These are phyloP conservation scores for Virgularia gustaviana DNA, from an alignment of 92 coral and sea anemone species.

Conservation along the genomic window DNA sequence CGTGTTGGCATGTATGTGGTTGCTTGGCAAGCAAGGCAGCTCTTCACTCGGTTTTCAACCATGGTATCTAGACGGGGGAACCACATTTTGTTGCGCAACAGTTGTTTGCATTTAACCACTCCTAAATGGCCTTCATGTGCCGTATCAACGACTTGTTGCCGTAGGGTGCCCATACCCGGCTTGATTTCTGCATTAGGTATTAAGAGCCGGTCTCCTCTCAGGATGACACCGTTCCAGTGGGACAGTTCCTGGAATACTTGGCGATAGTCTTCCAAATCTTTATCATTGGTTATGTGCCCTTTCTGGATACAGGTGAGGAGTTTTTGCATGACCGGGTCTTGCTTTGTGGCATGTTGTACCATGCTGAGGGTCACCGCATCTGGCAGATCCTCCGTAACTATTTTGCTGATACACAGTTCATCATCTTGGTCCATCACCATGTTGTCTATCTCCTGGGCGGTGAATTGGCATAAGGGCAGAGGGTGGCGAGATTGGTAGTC, in stretches of 20 bases:
- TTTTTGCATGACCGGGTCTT: constrained; percentile 8
- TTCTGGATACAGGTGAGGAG: constrained; percentile 13
- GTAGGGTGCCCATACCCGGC: not conserved
- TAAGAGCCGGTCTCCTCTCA: constrained; percentile 15
- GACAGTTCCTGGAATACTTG: constrained; percentile 23
- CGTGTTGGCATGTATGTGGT: too few relatives aligned
- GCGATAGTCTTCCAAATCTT: constrained; percentile 6
- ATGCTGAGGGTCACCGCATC: constrained; percentile 18
- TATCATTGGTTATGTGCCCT: constrained; percentile 12
- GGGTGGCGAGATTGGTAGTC: too few relatives aligned
- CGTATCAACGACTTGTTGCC: constrained; percentile 29
- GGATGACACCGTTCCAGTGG: constrained; percentile 8
- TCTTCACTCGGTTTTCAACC: not conserved
- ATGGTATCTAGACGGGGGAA: too few relatives aligned
- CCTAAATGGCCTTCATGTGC: constrained; percentile 1
- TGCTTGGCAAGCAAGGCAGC: too few relatives aligned
- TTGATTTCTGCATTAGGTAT: constrained; percentile 9
- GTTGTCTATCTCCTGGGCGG: too few relatives aligned
- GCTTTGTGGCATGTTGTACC: constrained; percentile 7
- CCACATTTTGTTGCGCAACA: too few relatives aligned
- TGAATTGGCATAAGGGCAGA: constrained; percentile 1
- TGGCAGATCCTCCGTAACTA: constrained; percentile 20
- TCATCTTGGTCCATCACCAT: not conserved
- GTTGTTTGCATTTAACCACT: constrained; percentile 12
- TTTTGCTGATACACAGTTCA: constrained; percentile 26